Evolutionary conservation across 1,140 invertebrate species (phyloP), one percentile per base, ranked within the genome.

Genomic region (Atta colombica): DNA sequence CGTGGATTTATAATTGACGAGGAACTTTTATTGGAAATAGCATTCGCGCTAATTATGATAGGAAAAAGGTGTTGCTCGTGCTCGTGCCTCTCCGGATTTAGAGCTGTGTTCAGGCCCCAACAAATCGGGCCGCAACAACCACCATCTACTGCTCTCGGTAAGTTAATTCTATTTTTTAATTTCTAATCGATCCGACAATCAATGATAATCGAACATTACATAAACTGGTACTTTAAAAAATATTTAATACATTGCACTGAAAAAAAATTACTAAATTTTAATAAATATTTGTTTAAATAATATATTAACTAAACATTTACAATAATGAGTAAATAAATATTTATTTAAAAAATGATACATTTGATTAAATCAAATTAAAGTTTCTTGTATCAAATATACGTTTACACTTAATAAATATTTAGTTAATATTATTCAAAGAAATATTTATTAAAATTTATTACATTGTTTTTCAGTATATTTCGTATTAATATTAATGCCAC

Each of bases 41-140:
- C 7, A 3, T 45, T 51, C 12, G n/a, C 14, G 1, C 12, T 69
- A 72, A 55, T 55, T 49, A 84, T 84, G 80, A 45, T 21, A 10
- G 25, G 25, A 25, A 84, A 58, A 45, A 90, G 87, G 18, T 86
- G 61, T 21, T 91, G 84, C 25, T 49, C 68, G 3, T 84, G 80
- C n/a, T 86, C 74, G 4, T 85, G 77, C 12, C 80, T 87, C 8
- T 80, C 87, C 7, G 35, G 90, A 69, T 88, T 90, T 31, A 82
- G 89, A 18, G 66, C 90, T 12, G 75, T 87, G 0, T 90, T 88
- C 39, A 72, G 21, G 8, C 84, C 89, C 0, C 71, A 91, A 21
- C 81, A 87, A 4, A 84, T 55, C n/a, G 1, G 25, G 53, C 89
- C 89, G n/a, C n/a, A n/a, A 35, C 89, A 81, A 25, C 89, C 90